Evolutionary conservation across 2,113 vertebrate genomes (phyloP).

Genomic region (Piliocolobus tephrosceles): DNA sequence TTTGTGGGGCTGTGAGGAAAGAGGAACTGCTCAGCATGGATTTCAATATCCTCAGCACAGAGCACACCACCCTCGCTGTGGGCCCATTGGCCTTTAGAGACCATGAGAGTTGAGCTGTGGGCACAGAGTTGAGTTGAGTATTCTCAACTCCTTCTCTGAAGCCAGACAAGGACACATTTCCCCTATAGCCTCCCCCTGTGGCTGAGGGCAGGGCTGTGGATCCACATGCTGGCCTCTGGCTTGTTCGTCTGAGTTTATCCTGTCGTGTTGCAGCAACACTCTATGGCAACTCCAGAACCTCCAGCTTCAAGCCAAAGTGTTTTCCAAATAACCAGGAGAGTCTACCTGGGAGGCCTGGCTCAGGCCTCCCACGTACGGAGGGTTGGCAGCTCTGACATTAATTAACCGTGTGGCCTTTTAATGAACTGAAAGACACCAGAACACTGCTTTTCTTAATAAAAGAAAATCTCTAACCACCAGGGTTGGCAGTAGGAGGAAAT

Average conservation of each 20-base stretch:
- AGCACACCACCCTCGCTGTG: background rate
- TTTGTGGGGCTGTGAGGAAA: background rate
- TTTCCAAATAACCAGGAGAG: background rate
- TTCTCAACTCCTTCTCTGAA: background rate
- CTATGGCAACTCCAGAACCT: background rate
- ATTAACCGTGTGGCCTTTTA: background rate
- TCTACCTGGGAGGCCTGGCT: background rate
- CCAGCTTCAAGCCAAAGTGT: background rate
- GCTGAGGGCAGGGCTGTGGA: background rate
- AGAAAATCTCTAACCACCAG: background rate
- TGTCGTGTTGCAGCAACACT: background rate
- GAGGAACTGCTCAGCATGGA: background rate
- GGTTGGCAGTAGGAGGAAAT: background rate
- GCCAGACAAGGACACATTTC: background rate
- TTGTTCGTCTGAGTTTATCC: background rate
- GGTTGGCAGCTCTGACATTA: background rate
- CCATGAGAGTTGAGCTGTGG: background rate
- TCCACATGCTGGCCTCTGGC: background rate
- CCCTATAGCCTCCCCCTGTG: background rate
- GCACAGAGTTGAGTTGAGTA: background rate
- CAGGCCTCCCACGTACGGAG: background rate
- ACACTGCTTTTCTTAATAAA: background rate
- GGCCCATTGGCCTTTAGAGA: background rate
- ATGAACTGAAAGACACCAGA: background rate
- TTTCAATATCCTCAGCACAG: background rate